These are phyloP conservation scores for Tetranychus truncatus DNA, from an alignment of 2,888 invertebrate genomes.

Conservation along the genomic window DNA sequence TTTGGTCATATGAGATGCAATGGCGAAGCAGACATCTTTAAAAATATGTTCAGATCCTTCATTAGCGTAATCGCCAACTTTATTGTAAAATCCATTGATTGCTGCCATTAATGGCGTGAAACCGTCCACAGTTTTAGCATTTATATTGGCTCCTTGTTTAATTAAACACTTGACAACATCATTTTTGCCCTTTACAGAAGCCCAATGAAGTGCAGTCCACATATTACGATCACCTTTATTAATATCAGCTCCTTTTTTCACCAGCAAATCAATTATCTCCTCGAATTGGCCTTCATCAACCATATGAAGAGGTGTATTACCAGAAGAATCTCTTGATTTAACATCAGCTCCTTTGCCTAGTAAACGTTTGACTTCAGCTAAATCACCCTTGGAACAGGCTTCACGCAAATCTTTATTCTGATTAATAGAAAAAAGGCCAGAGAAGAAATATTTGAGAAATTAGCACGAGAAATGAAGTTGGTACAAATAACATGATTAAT, in stretches of 20 bases:
- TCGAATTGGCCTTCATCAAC: slow-evolving; percentile 4
- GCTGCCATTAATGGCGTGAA: slow-evolving; percentile 9
- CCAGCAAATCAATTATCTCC: neutral
- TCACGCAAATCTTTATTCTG: neutral
- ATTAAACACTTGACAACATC: slow-evolving; percentile 5
- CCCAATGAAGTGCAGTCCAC: slow-evolving; percentile 10
- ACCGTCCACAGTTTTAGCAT: slow-evolving; percentile 5
- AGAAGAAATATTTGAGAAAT: neutral
- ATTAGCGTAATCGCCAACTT: slow-evolving; percentile 1
- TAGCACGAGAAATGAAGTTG: neutral
- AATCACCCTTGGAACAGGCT: slow-evolving; percentile 4
- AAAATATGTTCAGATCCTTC: slow-evolving; percentile 2
- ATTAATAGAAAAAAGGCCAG: no score
- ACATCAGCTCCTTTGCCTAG: slow-evolving; percentile 1
- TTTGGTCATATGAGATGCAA: slow-evolving; percentile 4
- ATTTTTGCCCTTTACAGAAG: neutral
- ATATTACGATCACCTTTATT: slow-evolving; percentile 7
- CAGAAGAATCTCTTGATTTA: slow-evolving; percentile 1
- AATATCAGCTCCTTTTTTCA: slow-evolving; percentile 4
- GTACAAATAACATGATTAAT: neutral
- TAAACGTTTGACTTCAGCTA: neutral
- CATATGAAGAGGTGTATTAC: slow-evolving; percentile 9
- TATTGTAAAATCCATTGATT: slow-evolving; percentile 8
- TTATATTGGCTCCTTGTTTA: neutral
- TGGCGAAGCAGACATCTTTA: slow-evolving; percentile 4